Conservation (phyloP, 2,797 vertebrate genomes). For the Rhinogobio ventralis region DNA sequence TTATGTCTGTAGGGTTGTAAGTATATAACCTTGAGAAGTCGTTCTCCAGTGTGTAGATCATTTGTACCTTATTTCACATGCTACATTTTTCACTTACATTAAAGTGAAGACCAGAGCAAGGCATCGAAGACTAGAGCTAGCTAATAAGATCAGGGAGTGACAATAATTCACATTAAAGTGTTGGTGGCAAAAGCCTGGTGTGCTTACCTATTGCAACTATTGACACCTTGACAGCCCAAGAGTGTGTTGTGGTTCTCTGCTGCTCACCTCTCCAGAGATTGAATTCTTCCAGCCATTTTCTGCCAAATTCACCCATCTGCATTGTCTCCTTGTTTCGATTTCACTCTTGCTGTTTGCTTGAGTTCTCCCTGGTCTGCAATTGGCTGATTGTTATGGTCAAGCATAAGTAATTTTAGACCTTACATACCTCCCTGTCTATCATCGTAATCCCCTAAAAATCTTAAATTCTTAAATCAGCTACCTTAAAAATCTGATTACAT, state of each 20-base stretch:
- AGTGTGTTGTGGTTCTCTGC: conserved; percentile 32
- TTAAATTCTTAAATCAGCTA: neutral
- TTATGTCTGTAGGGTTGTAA: conserved; percentile 22
- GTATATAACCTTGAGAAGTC: neutral
- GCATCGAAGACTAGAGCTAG: conserved; percentile 56
- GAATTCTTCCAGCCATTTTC: neutral
- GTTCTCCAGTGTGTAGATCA: conserved; percentile 3
- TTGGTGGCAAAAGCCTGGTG: conserved; percentile 33
- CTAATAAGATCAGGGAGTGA: conserved; percentile 66
- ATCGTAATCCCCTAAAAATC: neutral
- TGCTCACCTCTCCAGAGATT: conserved; percentile 4
- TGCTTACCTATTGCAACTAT: conserved; percentile 48
- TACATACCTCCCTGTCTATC: neutral
- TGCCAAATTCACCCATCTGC: neutral
- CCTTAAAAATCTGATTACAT: neutral
- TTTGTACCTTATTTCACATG: conserved; percentile 25
- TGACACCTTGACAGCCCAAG: conserved; percentile 26
- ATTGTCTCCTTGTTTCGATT: conserved; percentile 11
- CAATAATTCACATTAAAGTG: conserved; percentile 65
- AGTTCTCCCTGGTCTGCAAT: conserved; percentile 2
- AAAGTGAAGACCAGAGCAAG: conserved; percentile 65
- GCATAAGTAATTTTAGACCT: conserved; percentile 1
- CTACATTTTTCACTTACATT: conserved; percentile 55
- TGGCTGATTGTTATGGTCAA: neutral
- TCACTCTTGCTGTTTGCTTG: neutral